These are phyloP conservation scores for Odontothrips loti DNA, from an alignment of 2,888 invertebrate genomes.

Conservation along the genomic window DNA sequence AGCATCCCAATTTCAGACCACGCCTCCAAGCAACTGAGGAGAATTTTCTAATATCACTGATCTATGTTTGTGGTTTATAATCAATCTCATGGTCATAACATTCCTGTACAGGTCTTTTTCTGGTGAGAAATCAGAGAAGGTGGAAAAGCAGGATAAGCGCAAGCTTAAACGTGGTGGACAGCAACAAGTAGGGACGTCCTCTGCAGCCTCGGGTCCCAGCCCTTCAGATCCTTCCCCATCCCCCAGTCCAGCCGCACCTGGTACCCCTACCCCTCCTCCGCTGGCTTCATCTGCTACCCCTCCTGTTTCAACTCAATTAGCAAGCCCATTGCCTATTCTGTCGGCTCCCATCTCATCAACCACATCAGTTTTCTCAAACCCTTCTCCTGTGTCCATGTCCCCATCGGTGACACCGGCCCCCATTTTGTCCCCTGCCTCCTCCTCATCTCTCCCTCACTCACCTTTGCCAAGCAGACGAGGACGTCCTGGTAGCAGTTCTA, in stretches of 20 bases:
- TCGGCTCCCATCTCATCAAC: conserved; percentile 8
- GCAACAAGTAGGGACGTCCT: conserved; percentile 7
- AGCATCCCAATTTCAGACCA: no score
- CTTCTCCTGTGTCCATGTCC: background rate
- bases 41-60: no score
- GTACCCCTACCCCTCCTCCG: background rate
- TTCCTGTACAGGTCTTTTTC: conserved; percentile 17
- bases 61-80: background rate
- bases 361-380: background rate
- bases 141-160: conserved; percentile 19
- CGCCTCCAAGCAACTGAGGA: no score
- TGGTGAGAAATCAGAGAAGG: background rate
- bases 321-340: background rate
- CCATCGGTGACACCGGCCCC: background rate
- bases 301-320: background rate
- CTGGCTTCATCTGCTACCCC: background rate
- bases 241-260: background rate
- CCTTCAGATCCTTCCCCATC: background rate
- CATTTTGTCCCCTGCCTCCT: background rate
- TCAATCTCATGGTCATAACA: background rate
- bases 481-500: background rate
- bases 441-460: background rate
- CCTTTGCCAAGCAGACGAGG: background rate
- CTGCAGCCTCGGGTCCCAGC: no score
- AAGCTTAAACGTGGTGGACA: conserved; percentile 17